phyloP scores from a whole-genome alignment of 2,888 invertebrate genomes.

The Nomada hirtipes region DNA sequence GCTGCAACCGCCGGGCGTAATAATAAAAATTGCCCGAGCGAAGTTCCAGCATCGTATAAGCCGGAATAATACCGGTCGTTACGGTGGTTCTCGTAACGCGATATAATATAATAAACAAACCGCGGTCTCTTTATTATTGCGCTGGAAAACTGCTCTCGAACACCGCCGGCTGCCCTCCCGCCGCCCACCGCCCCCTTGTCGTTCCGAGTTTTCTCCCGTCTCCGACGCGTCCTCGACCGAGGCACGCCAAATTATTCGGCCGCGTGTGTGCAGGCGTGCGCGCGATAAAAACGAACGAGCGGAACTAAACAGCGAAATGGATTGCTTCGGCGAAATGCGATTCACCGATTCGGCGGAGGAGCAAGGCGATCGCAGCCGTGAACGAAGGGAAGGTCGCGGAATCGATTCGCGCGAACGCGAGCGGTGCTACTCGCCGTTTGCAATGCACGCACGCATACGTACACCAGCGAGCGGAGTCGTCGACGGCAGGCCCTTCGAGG shows the following conservation, averaged over 20 bases:
- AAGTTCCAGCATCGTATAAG: slow-evolving; percentile 28
- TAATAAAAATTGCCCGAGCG: slow-evolving; percentile 53
- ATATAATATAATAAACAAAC: slow-evolving; percentile 56
- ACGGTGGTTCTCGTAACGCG: slow-evolving; percentile 45
- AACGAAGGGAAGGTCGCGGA: neutral
- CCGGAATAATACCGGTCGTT: slow-evolving; percentile 48
- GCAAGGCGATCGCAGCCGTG: neutral
- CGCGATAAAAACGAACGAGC: slow-evolving; percentile 19
- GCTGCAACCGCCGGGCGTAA: slow-evolving; percentile 23
- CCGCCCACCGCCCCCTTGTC: neutral
- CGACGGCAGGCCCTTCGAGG: slow-evolving; percentile 4
- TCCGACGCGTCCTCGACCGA: slow-evolving; percentile 41
- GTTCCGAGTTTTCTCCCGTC: slow-evolving; percentile 6
- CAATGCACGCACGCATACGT: too few species aligned
- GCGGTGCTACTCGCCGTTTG: too few species aligned
- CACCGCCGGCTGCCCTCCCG: neutral
- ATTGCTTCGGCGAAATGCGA: neutral
- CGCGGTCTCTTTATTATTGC: slow-evolving; percentile 50
- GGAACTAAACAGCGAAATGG: neutral
- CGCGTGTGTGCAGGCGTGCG: neutral
- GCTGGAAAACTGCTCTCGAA: slow-evolving; percentile 45
- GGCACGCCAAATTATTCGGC: slow-evolving; percentile 21
- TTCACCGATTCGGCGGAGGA: neutral
- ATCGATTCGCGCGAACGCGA: neutral
- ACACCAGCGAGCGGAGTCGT: neutral